Evolutionary conservation across 1,140 invertebrate species (phyloP).

Genomic region (Caerostris extrusa): DNA sequence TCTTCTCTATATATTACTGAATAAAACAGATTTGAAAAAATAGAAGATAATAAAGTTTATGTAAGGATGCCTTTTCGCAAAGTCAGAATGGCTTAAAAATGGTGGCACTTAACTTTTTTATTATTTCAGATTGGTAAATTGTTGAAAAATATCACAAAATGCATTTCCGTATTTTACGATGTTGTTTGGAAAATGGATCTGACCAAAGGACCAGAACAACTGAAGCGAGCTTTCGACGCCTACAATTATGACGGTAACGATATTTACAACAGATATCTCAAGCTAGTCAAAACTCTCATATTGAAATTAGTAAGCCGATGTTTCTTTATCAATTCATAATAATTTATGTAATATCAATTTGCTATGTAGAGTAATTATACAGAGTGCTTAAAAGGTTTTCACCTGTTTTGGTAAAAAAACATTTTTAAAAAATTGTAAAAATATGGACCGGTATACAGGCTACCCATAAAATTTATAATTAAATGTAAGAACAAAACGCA

Average conservation of each 20-base stretch:
- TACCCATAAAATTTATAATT: neutral
- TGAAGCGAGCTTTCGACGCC: neutral
- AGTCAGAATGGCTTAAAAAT: too few species aligned
- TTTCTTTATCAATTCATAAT: too few species aligned
- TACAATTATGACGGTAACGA: conserved; percentile 15
- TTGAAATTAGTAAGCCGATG: neutral
- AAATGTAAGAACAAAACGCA: neutral
- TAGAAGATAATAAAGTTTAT: too few species aligned
- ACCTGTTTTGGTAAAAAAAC: too few species aligned
- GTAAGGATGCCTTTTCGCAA: too few species aligned
- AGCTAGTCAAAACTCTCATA: neutral
- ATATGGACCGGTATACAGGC: neutral
- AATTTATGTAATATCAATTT: too few species aligned
- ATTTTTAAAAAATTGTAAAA: neutral
- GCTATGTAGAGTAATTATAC: too few species aligned
- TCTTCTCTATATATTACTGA: too few species aligned
- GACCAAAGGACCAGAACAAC: conserved; percentile 10
- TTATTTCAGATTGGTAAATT: neutral
- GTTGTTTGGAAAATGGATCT: neutral
- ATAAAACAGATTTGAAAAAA: too few species aligned
- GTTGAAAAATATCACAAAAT: neutral
- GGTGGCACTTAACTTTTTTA: too few species aligned
- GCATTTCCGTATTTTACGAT: neutral
- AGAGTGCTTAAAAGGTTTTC: too few species aligned
- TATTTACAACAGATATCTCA: neutral